Evolutionary conservation across 2,888 invertebrate species (phyloP).

Genomic region (Gryllus longicercus): DNA sequence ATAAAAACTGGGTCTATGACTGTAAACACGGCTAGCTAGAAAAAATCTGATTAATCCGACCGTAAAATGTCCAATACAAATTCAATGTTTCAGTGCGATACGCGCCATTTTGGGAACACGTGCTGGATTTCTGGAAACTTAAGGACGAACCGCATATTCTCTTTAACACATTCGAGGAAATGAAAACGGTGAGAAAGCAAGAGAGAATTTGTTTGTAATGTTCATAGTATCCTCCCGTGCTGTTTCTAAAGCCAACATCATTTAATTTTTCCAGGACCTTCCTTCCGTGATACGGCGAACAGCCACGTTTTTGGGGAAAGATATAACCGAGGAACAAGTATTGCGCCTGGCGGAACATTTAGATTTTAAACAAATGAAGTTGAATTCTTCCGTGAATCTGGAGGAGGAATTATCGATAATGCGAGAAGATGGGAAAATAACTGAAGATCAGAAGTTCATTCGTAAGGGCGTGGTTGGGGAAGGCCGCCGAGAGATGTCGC

Average conservation of each 20-base stretch:
- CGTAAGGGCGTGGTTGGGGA: not conserved
- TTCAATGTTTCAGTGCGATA: conserved; percentile 40
- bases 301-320: conserved; percentile 47
- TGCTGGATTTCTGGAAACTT: conserved; percentile 44
- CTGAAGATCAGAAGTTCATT: not conserved
- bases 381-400: conserved; percentile 48
- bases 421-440: not conserved
- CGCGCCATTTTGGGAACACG: conserved; percentile 45
- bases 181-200: conserved; percentile 41
- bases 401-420: not conserved
- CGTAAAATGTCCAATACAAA: too few species aligned
- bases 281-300: conserved; percentile 46
- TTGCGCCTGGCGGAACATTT: conserved; percentile 48
- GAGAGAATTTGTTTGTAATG: not conserved
- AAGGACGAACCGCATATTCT: conserved; percentile 44
- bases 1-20: too few species aligned
- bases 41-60: too few species aligned
- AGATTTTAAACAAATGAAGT: conserved; percentile 52
- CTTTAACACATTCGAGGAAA: conserved; percentile 45
- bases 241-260: not conserved
- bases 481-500: not conserved
- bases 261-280: conserved; percentile 45
- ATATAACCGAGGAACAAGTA: conserved; percentile 45
- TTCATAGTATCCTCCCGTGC: not conserved
- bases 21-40: too few species aligned